Evolutionary conservation across 1,140 invertebrate genomes (phyloP).

Genomic region (Harpegnathos saltator): DNA sequence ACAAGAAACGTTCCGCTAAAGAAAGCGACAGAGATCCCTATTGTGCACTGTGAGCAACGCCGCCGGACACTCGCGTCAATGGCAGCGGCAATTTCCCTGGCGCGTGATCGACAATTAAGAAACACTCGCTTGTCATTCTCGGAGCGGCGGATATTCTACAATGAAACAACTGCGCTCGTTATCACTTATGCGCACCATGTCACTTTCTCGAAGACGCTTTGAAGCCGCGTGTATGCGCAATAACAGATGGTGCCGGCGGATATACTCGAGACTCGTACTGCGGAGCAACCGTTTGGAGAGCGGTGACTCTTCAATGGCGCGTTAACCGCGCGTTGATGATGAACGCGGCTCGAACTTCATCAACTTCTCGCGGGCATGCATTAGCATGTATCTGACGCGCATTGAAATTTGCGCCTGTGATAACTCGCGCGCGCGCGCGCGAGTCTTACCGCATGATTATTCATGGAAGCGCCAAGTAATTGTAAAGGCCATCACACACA

Average conservation of each 20-base stretch:
- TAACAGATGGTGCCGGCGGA: slow-evolving; percentile 4
- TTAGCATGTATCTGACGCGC: not conserved
- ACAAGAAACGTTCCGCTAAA: not conserved
- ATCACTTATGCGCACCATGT: slow-evolving; percentile 17
- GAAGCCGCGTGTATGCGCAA: not conserved
- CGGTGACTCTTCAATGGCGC: slow-evolving; percentile 9
- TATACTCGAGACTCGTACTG: not conserved
- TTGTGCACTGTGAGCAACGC: slow-evolving; percentile 3
- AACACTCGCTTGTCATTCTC: slow-evolving; percentile 16
- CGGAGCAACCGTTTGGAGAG: slow-evolving; percentile 5
- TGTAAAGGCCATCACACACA: too few relatives aligned
- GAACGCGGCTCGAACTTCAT: too few relatives aligned
- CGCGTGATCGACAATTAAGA: not conserved
- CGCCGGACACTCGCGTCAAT: not conserved
- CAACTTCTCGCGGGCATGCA: not conserved
- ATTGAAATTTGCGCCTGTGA: not conserved
- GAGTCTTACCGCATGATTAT: not conserved
- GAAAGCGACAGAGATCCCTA: not conserved
- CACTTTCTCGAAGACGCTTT: slow-evolving; percentile 25
- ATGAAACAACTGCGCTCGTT: slow-evolving; percentile 40
- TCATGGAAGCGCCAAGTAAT: not conserved
- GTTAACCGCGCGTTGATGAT: not conserved
- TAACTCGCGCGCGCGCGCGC: too few relatives aligned
- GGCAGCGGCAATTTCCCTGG: not conserved
- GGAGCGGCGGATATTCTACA: not conserved